These are phyloP conservation scores for Myrmecophaga tridactyla DNA, from an alignment of 2,113 vertebrate genomes.

Conservation along the genomic window DNA sequence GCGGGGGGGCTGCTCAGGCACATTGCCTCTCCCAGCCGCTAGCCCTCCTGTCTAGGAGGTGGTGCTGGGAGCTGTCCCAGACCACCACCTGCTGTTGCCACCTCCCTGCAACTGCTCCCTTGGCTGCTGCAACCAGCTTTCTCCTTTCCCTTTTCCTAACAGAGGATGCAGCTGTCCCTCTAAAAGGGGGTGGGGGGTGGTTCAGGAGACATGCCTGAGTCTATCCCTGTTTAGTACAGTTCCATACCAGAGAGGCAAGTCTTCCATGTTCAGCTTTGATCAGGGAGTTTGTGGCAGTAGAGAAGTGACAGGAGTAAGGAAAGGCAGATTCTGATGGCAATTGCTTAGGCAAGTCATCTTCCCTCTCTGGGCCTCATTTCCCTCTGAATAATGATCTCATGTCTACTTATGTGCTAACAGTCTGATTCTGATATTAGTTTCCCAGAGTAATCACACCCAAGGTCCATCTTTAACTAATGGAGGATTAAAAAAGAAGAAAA, in stretches of 20 bases:
- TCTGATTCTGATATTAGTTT: constrained; percentile 18
- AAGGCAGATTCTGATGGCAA: neutral
- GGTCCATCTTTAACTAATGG: neutral
- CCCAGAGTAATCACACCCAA: neutral
- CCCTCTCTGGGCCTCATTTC: neutral
- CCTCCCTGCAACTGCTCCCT: neutral
- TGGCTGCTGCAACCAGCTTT: neutral
- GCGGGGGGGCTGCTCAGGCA: neutral
- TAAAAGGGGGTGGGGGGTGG: no score
- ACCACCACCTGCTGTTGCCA: neutral
- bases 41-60: neutral
- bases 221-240: neutral
- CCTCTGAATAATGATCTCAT: neutral
- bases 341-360: neutral
- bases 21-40: neutral
- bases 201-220: neutral
- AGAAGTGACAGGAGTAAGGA: neutral
- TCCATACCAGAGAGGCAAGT: neutral
- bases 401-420: neutral
- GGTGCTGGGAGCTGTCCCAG: neutral
- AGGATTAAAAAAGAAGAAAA: neutral
- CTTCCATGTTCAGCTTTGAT: neutral
- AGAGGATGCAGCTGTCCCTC: neutral
- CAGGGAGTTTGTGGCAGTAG: neutral
- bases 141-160: neutral